A percentile compares a stretch with the other conserved stretches of the same genome.
phyloP scores from a whole-genome alignment of 2,797 vertebrate species.

The Urophycis tenuis region DNA sequence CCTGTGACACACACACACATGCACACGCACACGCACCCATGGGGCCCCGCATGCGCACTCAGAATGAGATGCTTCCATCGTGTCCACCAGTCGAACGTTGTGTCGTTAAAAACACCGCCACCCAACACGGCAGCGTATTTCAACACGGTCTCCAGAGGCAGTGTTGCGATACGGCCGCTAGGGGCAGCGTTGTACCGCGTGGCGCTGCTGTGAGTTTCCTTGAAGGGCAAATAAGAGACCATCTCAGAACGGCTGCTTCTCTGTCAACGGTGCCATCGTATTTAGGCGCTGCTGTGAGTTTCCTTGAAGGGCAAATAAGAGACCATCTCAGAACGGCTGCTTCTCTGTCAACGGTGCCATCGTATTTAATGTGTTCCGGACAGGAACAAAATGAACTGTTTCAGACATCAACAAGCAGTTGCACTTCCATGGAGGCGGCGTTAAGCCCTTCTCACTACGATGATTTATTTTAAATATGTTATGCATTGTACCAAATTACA shows the following conservation, averaged over 20 bases:
- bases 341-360: constrained; percentile 44
- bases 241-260: background rate
- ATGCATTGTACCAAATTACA: constrained; percentile 54
- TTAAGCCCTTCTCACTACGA: constrained; percentile 16
- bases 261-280: too few relatives aligned
- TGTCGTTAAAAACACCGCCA: too few relatives aligned
- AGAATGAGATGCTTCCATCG: too few relatives aligned
- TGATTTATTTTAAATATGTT: constrained; percentile 17
- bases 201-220: background rate
- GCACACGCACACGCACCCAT: too few relatives aligned
- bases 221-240: background rate
- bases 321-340: background rate
- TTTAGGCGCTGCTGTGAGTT: background rate
- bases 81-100: background rate
- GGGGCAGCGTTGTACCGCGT: background rate
- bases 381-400: background rate
- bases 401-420: background rate
- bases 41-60: too few relatives aligned
- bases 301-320: background rate
- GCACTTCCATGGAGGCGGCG: background rate
- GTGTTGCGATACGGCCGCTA: too few relatives aligned
- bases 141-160: background rate
- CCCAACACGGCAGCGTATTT: too few relatives aligned
- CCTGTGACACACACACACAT: background rate
- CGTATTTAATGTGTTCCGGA: constrained; percentile 17